phyloP scores from a whole-genome alignment of 2,113 vertebrate species.

The Patagioenas fasciata region DNA sequence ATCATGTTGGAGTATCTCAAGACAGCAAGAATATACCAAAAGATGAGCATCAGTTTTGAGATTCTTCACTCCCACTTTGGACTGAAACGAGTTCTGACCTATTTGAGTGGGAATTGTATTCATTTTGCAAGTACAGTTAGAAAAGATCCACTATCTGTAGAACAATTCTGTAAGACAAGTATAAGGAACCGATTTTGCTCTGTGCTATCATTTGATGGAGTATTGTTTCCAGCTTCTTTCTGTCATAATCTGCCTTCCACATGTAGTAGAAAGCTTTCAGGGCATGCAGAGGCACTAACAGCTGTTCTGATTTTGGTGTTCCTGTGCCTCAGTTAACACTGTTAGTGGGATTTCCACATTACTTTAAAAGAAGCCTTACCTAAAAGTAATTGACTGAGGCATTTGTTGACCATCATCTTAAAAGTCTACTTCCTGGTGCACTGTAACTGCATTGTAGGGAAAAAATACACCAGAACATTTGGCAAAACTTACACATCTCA shows the following conservation, averaged over 20 bases:
- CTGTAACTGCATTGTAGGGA: neutral
- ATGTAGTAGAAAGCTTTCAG: neutral
- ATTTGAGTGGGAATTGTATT: neutral
- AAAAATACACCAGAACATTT: neutral
- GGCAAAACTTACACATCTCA: neutral
- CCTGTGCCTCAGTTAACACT: neutral
- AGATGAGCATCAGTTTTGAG: neutral
- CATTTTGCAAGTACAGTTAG: neutral
- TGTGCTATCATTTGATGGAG: fast-evolving
- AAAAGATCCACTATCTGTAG: neutral
- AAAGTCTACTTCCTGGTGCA: neutral
- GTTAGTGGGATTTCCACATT: neutral
- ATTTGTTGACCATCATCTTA: neutral
- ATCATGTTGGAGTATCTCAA: neutral
- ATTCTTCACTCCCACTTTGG: neutral
- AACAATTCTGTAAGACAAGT: neutral
- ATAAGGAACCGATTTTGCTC: neutral
- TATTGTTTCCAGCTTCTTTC: neutral
- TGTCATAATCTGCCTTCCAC: neutral
- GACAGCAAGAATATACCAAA: neutral
- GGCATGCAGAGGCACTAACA: neutral
- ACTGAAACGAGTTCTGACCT: neutral
- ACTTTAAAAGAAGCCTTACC: neutral
- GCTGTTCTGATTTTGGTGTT: neutral
- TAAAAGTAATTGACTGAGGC: neutral